phyloP scores from a whole-genome alignment of 1,140 invertebrate species.

The Drosophila dunni region DNA sequence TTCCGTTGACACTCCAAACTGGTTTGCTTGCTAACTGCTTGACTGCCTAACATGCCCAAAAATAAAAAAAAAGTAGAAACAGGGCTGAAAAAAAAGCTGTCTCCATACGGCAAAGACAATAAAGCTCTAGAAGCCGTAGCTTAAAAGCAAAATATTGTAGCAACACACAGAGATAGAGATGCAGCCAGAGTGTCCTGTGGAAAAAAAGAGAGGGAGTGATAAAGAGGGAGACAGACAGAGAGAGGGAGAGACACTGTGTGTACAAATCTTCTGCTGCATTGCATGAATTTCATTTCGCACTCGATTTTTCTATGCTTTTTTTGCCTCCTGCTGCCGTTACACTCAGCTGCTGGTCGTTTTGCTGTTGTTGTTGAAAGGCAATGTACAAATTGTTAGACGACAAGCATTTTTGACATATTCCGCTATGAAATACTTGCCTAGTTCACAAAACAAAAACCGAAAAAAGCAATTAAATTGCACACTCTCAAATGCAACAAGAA shows the following conservation, averaged over 20 bases:
- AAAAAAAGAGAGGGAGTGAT: neutral
- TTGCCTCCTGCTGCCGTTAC: neutral
- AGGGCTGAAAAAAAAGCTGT: no score
- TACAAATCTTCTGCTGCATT: conserved; percentile 40
- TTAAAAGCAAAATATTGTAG: conserved; percentile 82
- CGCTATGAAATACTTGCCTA: conserved; percentile 34
- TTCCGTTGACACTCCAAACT: conserved; percentile 67
- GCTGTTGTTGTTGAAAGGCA: conserved; percentile 19
- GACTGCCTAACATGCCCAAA: neutral
- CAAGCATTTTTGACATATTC: conserved; percentile 74
- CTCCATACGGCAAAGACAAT: conserved; percentile 43
- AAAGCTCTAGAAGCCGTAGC: conserved; percentile 50
- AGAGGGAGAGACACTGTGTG: neutral
- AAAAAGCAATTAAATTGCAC: conserved; percentile 81
- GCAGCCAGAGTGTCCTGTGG: neutral
- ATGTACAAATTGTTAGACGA: conserved; percentile 64
- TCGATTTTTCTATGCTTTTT: conserved; percentile 37
- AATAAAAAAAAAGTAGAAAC: neutral
- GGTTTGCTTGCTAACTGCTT: conserved; percentile 29
- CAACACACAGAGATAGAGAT: conserved; percentile 3
- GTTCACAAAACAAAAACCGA: conserved; percentile 57
- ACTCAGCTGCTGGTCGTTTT: conserved; percentile 10
- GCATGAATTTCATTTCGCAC: conserved; percentile 53
- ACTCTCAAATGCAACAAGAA: conserved; percentile 69
- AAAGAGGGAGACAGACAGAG: neutral